Evolutionary conservation across 2,888 invertebrate species (phyloP), one percentile per base, ranked within the genome.

Genomic region (Agonopterix heracliana): DNA sequence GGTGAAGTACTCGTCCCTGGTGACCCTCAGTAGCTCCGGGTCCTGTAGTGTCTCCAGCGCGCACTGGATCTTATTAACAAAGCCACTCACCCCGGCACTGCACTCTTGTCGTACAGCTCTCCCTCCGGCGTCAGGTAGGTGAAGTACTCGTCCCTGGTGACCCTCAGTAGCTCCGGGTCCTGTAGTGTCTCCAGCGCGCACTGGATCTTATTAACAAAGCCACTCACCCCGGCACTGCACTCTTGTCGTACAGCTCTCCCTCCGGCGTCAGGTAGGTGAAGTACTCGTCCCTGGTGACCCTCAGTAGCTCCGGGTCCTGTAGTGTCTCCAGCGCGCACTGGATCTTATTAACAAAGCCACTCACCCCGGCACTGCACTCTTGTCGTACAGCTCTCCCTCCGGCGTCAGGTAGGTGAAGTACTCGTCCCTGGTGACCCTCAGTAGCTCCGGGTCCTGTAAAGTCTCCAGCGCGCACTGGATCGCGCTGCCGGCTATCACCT

Each of bases 311-410:
- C 0, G 91, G 81, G 68, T 94, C 91, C 48, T 83, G 89, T 35
- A 97, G 85, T 61, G 92, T 88, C 13, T 76, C 75, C 41, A 90
- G 90, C 5, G 94, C 90, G 54, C 89, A 86, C 8, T 82, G 78
- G 35, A 95, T 79, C n/a, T n/a, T n/a, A n/a, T n/a, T 14, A 14
- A 14, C 14, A 26, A 26, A 26, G 26, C 26, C 26, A 26, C 68
- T 49, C 10, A 86, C 86, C 87, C 87, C 0, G 87, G 87, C 55
- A 87, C 77, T 1, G 76, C 64, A 56, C 93, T 93, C 83, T 96
- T 97, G 81, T 99, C 97, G 74, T 94, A 98, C 0, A 99, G 89
- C 68, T 96, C 95, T 2, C 96, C 97, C 49, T 96, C 95, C 0
- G 97, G 96, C 17, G 95, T 96, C 57, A 94, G 89, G 81, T 79